These are phyloP conservation scores for Unio delphinus DNA, from an alignment of 2,888 invertebrate species.

Conservation along the genomic window DNA sequence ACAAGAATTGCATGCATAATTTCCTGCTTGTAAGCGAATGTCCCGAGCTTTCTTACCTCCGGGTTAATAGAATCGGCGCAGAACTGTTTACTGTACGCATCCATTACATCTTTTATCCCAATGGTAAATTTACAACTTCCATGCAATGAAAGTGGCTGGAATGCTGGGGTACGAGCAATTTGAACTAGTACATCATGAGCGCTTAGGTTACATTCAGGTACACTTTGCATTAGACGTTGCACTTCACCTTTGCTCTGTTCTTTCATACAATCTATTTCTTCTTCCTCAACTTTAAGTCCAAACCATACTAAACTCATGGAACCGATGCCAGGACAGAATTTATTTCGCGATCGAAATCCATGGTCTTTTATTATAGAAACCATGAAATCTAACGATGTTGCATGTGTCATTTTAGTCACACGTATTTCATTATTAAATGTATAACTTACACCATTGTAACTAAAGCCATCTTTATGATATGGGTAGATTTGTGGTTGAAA, in stretches of 20 bases:
- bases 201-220: no score
- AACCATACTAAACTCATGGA: neutral
- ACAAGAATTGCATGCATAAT: no score
- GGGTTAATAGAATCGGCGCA: neutral
- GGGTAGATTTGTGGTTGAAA: no score
- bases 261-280: neutral
- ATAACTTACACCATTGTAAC: no score
- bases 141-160: neutral
- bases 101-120: neutral
- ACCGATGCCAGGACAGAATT: neutral
- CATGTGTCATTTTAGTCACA: neutral
- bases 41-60: neutral
- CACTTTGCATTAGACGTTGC: no score
- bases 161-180: neutral
- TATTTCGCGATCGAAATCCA: neutral
- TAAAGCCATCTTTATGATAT: no score
- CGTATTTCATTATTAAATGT: neutral
- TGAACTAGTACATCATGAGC: no score
- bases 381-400: neutral
- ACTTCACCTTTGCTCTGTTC: no score
- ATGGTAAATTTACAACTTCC: neutral
- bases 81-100: neutral
- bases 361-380: neutral
- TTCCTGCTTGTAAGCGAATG: slow-evolving; percentile 2
- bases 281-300: neutral